phyloP scores from a whole-genome alignment of 2,797 vertebrate genomes.

The Borostomias antarcticus region DNA sequence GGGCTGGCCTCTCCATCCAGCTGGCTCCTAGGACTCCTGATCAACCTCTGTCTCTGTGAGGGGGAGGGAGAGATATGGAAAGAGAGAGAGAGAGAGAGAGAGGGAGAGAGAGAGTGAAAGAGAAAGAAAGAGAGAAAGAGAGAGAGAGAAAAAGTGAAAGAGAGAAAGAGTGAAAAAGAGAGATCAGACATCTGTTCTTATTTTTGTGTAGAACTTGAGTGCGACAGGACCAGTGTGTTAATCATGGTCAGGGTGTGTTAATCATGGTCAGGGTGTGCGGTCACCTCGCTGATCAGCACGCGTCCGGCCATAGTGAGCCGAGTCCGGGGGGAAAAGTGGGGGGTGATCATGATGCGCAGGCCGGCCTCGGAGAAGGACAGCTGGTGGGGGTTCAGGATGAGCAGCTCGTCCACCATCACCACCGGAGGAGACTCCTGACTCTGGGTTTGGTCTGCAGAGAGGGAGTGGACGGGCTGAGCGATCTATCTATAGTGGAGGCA shows the following conservation, averaged over 20 bases:
- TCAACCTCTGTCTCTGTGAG: conserved; percentile 75
- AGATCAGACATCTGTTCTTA: too few relatives aligned
- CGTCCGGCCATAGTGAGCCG: conserved; percentile 81
- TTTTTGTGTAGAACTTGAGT: too few relatives aligned
- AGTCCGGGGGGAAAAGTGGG: conserved; percentile 81
- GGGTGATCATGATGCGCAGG: conserved; percentile 81
- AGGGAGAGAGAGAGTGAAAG: neutral
- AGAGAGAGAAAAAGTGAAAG: neutral
- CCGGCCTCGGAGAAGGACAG: conserved; percentile 81
- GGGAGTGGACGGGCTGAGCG: too few relatives aligned
- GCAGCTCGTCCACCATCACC: conserved; percentile 82
- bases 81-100: conserved; percentile 5
- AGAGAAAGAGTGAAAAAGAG: too few relatives aligned
- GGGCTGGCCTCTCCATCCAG: conserved; percentile 42
- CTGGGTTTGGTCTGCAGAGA: conserved; percentile 47
- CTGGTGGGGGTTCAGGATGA: conserved; percentile 77
- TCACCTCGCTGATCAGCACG: conserved; percentile 82
- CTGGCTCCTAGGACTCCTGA: conserved; percentile 58
- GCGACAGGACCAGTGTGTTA: too few relatives aligned
- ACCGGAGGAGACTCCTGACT: conserved; percentile 68
- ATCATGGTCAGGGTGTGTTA: too few relatives aligned
- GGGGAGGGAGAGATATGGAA: neutral
- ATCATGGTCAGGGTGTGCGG: too few relatives aligned
- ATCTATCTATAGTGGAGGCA: too few relatives aligned
- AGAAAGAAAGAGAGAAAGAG: neutral